Percentiles rank a stretch among this genome's conserved stretches.
Evolutionary conservation across 92 coral and sea anemone genomes (phyloP).

Genomic region (Siderastrea radians): DNA sequence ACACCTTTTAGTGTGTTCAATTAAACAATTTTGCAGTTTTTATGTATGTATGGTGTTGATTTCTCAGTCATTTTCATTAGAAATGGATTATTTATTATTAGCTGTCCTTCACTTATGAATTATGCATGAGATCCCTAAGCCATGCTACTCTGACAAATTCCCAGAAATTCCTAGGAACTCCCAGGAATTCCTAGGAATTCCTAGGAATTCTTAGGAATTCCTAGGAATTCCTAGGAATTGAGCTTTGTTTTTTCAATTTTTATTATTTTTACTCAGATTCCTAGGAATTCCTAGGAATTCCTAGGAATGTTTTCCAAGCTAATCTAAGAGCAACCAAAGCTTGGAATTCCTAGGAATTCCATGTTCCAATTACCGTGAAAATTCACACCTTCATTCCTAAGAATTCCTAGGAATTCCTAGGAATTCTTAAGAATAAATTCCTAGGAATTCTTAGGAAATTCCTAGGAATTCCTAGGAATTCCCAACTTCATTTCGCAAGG

Average conservation of each 20-base stretch:
- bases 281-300: slow-evolving; percentile 49
- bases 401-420: slow-evolving; percentile 54
- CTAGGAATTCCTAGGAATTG: slow-evolving; percentile 43
- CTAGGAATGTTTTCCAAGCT: slow-evolving; percentile 3
- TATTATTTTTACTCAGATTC: neutral
- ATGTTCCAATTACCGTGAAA: slow-evolving; percentile 43
- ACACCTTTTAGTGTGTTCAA: neutral
- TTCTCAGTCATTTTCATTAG: neutral
- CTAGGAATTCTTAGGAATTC: slow-evolving; percentile 40
- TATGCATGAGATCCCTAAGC: neutral
- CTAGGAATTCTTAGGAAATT: slow-evolving; percentile 47
- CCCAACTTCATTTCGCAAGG: no score
- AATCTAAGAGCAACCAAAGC: no score
- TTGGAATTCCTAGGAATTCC: no score
- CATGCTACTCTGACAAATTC: neutral
- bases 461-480: no score
- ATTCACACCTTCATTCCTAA: slow-evolving; percentile 44
- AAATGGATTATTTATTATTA: no score
- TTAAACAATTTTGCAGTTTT: neutral
- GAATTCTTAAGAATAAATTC: slow-evolving; percentile 43
- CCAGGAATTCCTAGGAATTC: slow-evolving; percentile 39
- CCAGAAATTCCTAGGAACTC: slow-evolving; percentile 45
- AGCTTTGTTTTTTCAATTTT: no score
- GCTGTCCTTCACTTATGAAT: neutral
- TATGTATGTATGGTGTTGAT: neutral